Percentiles rank a stretch among this genome's conserved stretches.
Evolutionary conservation across 2,113 vertebrate species (phyloP).

Genomic region (Pelmatolapia mariae): DNA sequence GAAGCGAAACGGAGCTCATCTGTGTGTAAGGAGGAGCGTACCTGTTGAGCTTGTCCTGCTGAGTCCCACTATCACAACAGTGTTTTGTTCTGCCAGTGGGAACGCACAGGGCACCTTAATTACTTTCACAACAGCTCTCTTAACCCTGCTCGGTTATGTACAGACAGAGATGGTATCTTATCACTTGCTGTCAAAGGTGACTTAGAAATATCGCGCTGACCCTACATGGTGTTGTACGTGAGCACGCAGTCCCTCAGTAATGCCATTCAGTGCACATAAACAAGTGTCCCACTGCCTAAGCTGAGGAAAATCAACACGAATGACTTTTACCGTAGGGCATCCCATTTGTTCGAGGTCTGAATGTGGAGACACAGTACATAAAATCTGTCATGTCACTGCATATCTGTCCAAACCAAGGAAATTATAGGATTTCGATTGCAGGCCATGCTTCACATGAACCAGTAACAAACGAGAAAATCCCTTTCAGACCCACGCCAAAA

Average conservation of each 20-base stretch:
- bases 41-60: background rate
- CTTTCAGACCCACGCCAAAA: fast-evolving
- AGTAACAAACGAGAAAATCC: background rate
- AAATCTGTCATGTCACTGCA: background rate
- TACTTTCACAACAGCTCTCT: conserved; percentile 13
- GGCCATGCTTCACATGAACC: background rate
- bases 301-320: background rate
- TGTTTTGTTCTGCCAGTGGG: conserved; percentile 40
- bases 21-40: background rate
- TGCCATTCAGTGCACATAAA: background rate
- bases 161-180: background rate
- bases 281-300: background rate
- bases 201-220: background rate
- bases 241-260: background rate
- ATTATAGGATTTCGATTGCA: background rate
- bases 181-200: background rate
- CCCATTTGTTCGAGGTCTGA: background rate
- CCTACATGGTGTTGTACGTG: background rate
- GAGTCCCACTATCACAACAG: conserved; percentile 45
- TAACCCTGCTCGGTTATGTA: background rate
- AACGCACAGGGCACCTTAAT: conserved; percentile 9
- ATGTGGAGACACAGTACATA: background rate
- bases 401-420: background rate
- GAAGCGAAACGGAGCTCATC: background rate
- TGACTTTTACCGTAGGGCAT: background rate